phyloP scores from a whole-genome alignment of 2,113 vertebrate genomes.

The Larimichthys polyactis region DNA sequence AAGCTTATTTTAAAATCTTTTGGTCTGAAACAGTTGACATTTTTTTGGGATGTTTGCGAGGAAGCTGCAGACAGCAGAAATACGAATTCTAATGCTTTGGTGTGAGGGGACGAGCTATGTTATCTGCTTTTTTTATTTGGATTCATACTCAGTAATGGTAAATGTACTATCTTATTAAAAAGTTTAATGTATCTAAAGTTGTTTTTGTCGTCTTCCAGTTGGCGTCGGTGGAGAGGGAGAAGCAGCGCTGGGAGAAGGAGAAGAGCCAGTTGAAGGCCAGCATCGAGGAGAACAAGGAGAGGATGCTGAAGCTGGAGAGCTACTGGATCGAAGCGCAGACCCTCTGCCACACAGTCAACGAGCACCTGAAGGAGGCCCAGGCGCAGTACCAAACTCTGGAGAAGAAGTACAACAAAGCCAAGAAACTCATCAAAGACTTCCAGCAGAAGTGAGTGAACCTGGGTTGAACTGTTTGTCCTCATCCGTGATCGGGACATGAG shows the following conservation, averaged over 20 bases:
- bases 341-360: conserved; percentile 96
- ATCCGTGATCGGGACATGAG: background rate
- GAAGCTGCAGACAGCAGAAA: conserved; percentile 1
- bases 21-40: background rate
- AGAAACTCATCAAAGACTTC: conserved; percentile 99
- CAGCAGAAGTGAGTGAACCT: conserved; percentile 93
- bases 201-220: conserved; percentile 81
- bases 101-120: background rate
- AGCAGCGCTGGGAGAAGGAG: conserved; percentile 96
- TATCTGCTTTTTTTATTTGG: background rate
- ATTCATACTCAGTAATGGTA: background rate
- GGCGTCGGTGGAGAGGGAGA: conserved; percentile 94
- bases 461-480: background rate
- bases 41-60: background rate
- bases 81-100: too few species aligned
- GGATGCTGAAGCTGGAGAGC: conserved; percentile 97
- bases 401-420: conserved; percentile 99
- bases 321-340: conserved; percentile 99
- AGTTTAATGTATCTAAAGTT: background rate
- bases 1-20: conserved; percentile 7
- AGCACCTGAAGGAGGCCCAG: conserved; percentile 98
- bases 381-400: conserved; percentile 96
- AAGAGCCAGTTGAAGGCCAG: conserved; percentile 96
- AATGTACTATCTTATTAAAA: background rate
- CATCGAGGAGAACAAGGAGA: conserved; percentile 98